Evolutionary conservation across 2,888 invertebrate species (phyloP), one percentile per base, ranked within the genome.

Genomic region (Eilema caniola): DNA sequence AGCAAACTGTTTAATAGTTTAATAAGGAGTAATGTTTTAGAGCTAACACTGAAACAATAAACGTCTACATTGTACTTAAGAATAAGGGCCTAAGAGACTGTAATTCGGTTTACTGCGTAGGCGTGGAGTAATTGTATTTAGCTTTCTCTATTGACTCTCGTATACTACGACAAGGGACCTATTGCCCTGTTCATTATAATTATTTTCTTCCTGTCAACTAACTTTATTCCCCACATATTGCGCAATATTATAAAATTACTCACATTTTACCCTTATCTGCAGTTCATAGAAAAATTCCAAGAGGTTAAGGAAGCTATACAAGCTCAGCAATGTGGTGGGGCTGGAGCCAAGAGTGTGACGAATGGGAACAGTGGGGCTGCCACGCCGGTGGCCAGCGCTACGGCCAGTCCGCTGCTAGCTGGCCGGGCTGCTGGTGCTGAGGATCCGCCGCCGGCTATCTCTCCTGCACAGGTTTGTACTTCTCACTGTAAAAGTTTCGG

Each of bases 251-350:
- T 47, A 47, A 47, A 47, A 47, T 16, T 47, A 7, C 20, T 47
- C 47, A 47, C 1, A 20, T 47, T 1, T 53, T 10, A 16, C 47
- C 14, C 12, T n/a, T 28, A 5, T 12, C 47, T 10, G 0, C 95
- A 98, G 98, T 99, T 99, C 95, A 99, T 99, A 85, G 99, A 99
- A 92, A 99, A 99, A 94, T 99, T 99, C 93, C 98, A 99, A 96
- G 99, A 99, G 93, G 99, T 99, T 33, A 99, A 99, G 91, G 99
- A 99, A 92, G 98, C 99, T 59, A 99, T 99, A 20, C 97, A 97
- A 85, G 93, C 93, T 23, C 94, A 94, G 78, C 92, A 92, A 69
- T 88, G 90, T 72, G 84, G 87, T 5, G 80, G 74, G 33, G 62
- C 70, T 68, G 70, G 82, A 20, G 85, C 81, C 20, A 90, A 89